Conservation (phyloP, 2,797 vertebrate genomes). For the Oreochromis mossambicus region DNA sequence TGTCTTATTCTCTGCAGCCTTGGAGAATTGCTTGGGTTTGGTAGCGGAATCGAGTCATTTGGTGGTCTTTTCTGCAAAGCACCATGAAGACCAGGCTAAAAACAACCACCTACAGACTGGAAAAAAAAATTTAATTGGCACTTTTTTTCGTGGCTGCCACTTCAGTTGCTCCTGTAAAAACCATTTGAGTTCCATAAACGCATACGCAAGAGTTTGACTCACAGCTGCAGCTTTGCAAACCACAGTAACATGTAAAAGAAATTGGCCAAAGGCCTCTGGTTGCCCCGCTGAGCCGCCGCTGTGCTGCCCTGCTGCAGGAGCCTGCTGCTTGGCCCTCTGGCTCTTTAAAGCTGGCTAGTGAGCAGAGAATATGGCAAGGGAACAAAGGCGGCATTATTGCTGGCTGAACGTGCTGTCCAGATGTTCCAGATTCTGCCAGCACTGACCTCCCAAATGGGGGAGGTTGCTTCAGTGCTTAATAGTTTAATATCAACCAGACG, state of each 20-base stretch:
- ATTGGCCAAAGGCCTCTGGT: conserved; percentile 36
- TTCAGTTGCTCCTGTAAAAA: conserved; percentile 4
- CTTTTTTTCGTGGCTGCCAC: not conserved
- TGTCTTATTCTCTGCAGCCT: not conserved
- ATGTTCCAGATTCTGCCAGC: conserved; percentile 75
- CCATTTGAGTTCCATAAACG: conserved; percentile 8
- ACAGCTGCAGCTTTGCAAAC: conserved; percentile 38
- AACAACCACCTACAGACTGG: not conserved
- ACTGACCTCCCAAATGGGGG: conserved; percentile 61
- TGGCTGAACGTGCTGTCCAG: conserved; percentile 82
- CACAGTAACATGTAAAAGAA: conserved; percentile 33
- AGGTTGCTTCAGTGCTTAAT: conserved; percentile 58
- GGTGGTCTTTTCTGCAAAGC: not conserved
- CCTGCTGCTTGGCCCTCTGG: conserved; percentile 30
- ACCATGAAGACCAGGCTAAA: not conserved
- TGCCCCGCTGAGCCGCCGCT: conserved; percentile 47
- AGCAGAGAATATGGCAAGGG: conserved; percentile 71
- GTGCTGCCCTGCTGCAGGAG: conserved; percentile 56
- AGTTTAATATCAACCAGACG: conserved; percentile 68
- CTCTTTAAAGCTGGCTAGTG: conserved; percentile 74
- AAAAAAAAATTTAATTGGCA: not conserved
- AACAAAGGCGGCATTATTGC: conserved; percentile 75
- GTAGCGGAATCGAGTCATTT: not conserved
- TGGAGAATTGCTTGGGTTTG: not conserved
- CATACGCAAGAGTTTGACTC: conserved; percentile 12